These are phyloP conservation scores for Phyllostomus hastatus DNA, from an alignment of 2,113 vertebrate genomes.

Conservation along the genomic window DNA sequence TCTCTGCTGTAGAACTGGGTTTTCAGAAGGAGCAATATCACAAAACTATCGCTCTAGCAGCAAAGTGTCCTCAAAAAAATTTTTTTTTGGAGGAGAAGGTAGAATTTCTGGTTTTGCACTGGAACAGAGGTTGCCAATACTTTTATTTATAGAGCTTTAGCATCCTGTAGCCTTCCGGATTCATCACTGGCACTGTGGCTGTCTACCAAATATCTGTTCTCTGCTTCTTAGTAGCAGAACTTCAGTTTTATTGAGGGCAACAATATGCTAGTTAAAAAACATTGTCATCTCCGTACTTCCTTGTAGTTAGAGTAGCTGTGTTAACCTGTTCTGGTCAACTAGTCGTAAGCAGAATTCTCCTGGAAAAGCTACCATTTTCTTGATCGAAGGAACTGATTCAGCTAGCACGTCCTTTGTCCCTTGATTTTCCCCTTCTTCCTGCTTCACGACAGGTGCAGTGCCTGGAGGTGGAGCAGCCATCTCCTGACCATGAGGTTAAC, in stretches of 20 bases:
- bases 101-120: not conserved
- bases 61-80: not conserved
- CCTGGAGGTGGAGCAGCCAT: not conserved
- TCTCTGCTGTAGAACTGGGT: not conserved
- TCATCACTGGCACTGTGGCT: not conserved
- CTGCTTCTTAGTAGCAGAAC: not conserved
- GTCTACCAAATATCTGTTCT: not conserved
- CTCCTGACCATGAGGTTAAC: not conserved
- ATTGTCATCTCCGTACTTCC: not conserved
- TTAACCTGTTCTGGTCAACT: not conserved
- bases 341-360: not conserved
- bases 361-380: not conserved
- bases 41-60: not conserved
- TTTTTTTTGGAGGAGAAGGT: not conserved
- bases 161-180: not conserved
- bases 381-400: not conserved
- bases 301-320: not conserved
- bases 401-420: not conserved
- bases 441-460: not conserved
- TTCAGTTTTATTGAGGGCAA: not conserved
- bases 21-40: not conserved
- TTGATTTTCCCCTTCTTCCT: not conserved
- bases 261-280: not conserved
- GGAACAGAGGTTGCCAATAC: not conserved
- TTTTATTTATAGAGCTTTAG: not conserved